A percentile compares a stretch with the other conserved stretches of the same genome.
Conservation (phyloP, 2,797 vertebrate species). For the Xiphophorus birchmanni region DNA sequence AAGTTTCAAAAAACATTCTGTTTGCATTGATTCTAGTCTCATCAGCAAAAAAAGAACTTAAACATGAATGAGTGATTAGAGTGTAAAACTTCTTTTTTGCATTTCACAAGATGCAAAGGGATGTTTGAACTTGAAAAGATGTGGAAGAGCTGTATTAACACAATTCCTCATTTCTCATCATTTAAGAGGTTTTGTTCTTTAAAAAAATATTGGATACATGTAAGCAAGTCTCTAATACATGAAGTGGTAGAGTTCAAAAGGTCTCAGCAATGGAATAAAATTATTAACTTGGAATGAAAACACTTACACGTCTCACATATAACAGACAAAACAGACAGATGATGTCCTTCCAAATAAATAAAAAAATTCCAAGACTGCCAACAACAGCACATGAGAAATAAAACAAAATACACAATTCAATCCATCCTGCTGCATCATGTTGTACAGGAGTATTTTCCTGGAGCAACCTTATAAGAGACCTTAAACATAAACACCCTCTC, state of each 20-base stretch:
- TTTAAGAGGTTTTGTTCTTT: background rate
- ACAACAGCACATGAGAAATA: background rate
- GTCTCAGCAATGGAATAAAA: background rate
- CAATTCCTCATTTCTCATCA: background rate
- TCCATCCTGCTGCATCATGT: conserved; percentile 12
- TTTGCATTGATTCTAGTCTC: conserved; percentile 10
- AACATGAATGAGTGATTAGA: background rate
- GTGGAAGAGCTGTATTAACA: background rate
- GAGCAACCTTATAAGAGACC: conserved; percentile 3
- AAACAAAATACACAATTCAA: background rate
- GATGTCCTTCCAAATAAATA: conserved; percentile 7
- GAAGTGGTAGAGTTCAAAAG: background rate
- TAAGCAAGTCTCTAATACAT: background rate
- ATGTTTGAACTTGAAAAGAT: background rate
- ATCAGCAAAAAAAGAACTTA: background rate
- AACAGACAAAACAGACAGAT: background rate
- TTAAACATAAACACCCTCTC: conserved; percentile 49
- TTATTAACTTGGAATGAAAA: background rate
- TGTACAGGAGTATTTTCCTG: conserved; percentile 14
- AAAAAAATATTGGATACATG: background rate
- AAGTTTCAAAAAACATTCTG: background rate
- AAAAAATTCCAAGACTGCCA: background rate
- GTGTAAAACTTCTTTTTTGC: background rate
- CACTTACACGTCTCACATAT: background rate
- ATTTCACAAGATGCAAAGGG: background rate